Conservation (phyloP, 2,888 invertebrate genomes). For the Imbricaverruca yamaguchii region DNA sequence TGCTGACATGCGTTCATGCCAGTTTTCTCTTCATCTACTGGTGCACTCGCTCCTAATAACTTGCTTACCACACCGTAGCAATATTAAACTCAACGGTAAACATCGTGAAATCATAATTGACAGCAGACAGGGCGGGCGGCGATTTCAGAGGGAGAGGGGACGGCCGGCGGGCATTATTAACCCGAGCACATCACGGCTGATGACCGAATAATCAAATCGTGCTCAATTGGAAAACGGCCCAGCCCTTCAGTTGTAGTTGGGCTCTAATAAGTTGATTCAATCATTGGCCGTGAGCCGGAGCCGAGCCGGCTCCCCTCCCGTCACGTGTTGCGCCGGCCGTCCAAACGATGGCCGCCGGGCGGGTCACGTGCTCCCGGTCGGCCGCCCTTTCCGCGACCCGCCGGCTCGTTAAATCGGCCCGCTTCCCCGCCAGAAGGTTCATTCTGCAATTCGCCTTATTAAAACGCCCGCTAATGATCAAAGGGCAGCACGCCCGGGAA, state of each 20-base stretch:
- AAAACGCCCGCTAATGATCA: not conserved
- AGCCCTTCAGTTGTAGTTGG: not conserved
- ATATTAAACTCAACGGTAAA: too few species aligned
- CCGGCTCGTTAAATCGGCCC: conserved; percentile 4
- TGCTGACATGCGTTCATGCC: too few species aligned
- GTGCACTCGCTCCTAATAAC: too few species aligned
- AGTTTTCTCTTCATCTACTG: too few species aligned
- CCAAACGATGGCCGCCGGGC: not conserved
- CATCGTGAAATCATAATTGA: too few species aligned
- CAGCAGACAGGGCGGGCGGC: too few species aligned
- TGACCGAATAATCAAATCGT: conserved; percentile 15
- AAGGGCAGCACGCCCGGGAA: not conserved
- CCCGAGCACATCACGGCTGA: not conserved
- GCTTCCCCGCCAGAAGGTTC: not conserved
- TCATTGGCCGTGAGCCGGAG: not conserved
- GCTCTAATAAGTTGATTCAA: conserved; percentile 18
- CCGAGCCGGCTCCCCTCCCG: not conserved
- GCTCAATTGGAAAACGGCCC: conserved; percentile 4
- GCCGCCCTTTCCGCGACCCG: not conserved
- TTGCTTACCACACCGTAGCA: too few species aligned
- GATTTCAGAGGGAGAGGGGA: too few species aligned
- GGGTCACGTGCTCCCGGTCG: not conserved
- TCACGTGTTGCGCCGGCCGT: not conserved
- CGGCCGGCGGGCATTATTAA: not conserved
- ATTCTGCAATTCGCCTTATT: not conserved